A percentile compares a stretch with the other conserved stretches of the same genome.
Evolutionary conservation across 2,888 invertebrate species (phyloP).

Genomic region (Sclerodermus sp.): DNA sequence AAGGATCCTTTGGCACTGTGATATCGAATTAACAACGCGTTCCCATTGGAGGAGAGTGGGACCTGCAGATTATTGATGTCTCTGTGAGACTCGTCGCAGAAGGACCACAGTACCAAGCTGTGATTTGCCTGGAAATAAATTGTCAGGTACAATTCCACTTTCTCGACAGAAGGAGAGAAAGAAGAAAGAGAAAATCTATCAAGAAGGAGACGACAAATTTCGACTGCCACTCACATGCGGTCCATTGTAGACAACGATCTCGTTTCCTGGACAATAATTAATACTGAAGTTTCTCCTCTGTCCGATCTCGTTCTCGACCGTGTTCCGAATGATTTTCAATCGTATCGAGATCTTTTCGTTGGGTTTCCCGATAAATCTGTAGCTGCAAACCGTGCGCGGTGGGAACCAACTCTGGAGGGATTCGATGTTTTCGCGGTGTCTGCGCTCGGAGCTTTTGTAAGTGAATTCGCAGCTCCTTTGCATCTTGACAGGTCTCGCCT

Average conservation of each 20-base stretch:
- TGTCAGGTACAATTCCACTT: too few relatives aligned
- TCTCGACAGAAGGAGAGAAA: neutral
- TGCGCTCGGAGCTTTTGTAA: slow-evolving; percentile 35
- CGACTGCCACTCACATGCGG: slow-evolving; percentile 23
- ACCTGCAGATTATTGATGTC: slow-evolving; percentile 49
- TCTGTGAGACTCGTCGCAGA: slow-evolving; percentile 43
- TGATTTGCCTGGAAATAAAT: slow-evolving; percentile 27
- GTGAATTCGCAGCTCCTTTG: slow-evolving; percentile 37
- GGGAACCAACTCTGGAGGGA: slow-evolving; percentile 44
- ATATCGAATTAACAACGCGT: slow-evolving; percentile 41
- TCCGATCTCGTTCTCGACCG: slow-evolving; percentile 18
- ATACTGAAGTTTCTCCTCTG: slow-evolving; percentile 27
- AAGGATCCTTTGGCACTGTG: slow-evolving; percentile 45
- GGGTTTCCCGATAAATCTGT: slow-evolving; percentile 37
- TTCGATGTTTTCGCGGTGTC: slow-evolving; percentile 31
- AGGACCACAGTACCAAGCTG: slow-evolving; percentile 43
- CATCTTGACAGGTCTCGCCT: slow-evolving; percentile 13
- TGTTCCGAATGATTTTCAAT: slow-evolving; percentile 40
- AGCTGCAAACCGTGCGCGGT: slow-evolving; percentile 41
- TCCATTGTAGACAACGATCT: slow-evolving; percentile 45
- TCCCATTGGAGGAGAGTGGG: slow-evolving; percentile 42
- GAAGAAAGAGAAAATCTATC: neutral
- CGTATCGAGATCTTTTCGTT: slow-evolving; percentile 38
- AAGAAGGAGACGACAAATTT: neutral
- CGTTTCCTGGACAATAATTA: slow-evolving; percentile 42